Base-by-base conservation (phyloP, 2,113 vertebrate species). In the Trochalopteron elliotii region DNA sequence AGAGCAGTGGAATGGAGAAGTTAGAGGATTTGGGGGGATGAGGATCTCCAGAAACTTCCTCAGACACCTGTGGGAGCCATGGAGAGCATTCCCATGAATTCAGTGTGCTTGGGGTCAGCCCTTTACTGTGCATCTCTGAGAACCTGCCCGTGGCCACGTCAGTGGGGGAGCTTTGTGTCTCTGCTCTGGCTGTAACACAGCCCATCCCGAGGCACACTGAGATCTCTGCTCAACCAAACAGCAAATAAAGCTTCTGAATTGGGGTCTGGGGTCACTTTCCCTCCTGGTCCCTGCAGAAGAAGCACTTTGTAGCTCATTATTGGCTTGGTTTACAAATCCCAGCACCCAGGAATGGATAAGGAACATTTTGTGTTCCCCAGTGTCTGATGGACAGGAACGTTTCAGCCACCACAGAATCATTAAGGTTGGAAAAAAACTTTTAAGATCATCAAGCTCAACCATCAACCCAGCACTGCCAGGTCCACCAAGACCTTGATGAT, bases 341-440 rank as follows among this genome's bases (percentile, higher is more conserved):
- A 59, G 7, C 40, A 52, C 27, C 44, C 59, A 75, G 20, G n/a
- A 68, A 19, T 65, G 35, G 42, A 60, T 39, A 42, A 71, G 37
- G 21, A 63, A 18, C 24, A 19, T 21, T 65, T 53, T 47, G 42
- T 11, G 6, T 12, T 77, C 50, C 40, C 33, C 35, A 5, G 0
- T 8, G 11, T 39, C 50, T 59, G 63, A 47, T 12, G 28, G 61
- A 33, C 53, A 60, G 57, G 33, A 60, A 44, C 0, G 0, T n/a
- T 52, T 44, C 60, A 57, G 11, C 63, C 71, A 49, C 15, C n/a
- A 83, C 0, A 5, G 56, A 49, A 22, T 35, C 17, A 53, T 5
- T 37, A 9, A 49, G 10, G 22, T 13, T 77, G 63, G 21, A 55
- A 69, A 75, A 75, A 77, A 69, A 16, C 5, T 25, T 37, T 33